phyloP scores from a whole-genome alignment of 2,113 vertebrate species.

The Bos indicus region DNA sequence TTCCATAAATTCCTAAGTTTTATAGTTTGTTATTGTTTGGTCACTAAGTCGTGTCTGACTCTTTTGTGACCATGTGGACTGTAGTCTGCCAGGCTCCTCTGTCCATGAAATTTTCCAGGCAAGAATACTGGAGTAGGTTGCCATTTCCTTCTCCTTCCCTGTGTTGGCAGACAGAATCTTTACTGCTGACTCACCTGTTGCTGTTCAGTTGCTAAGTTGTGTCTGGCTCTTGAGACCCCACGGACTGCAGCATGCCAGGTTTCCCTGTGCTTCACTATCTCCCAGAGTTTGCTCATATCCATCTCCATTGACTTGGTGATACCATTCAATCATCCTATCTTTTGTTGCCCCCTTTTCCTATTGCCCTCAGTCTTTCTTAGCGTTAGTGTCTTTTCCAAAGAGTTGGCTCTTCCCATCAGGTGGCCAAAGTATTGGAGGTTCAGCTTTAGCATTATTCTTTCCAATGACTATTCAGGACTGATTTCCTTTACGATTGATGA shows the following conservation, averaged over 20 bases:
- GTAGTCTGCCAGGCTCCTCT: not conserved
- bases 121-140: not conserved
- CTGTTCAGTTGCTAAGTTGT: not conserved
- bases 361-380: not conserved
- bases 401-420: not conserved
- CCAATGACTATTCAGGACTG: not conserved
- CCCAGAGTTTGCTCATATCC: not conserved
- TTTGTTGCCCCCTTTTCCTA: not conserved
- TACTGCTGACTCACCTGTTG: not conserved
- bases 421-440: not conserved
- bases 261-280: not conserved
- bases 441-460: not conserved
- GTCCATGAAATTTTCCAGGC: not conserved
- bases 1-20: not conserved
- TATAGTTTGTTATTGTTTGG: not conserved
- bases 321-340: not conserved
- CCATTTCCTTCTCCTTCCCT: not conserved
- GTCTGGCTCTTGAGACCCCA: not conserved
- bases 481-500: not conserved
- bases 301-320: not conserved
- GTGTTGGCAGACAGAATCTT: not conserved
- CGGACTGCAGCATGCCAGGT: not conserved
- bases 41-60: not conserved
- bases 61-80: not conserved
- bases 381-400: not conserved